Percentiles rank a stretch among this genome's conserved stretches.
Conservation (phyloP, 2,888 invertebrate species). For the Fragum whitleyi region DNA sequence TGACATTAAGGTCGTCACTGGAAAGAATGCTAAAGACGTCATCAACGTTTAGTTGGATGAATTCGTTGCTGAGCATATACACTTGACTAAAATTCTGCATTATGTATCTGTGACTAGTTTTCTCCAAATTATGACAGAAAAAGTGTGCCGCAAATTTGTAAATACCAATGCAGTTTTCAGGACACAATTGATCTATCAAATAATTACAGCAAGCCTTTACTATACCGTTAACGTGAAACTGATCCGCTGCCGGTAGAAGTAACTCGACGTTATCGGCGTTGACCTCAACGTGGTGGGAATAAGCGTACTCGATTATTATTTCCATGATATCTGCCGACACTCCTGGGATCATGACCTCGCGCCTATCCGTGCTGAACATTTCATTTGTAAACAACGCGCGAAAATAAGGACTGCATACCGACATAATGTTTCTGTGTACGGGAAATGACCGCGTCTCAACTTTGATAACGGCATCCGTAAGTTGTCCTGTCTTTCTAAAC, state of each 20-base stretch:
- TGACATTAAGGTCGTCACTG: slow-evolving; percentile 83
- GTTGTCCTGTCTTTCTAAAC: slow-evolving; percentile 92
- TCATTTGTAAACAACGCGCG: slow-evolving; percentile 94
- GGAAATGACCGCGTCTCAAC: slow-evolving; percentile 93
- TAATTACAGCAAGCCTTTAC: slow-evolving; percentile 93
- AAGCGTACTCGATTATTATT: slow-evolving; percentile 93
- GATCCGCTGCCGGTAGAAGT: slow-evolving; percentile 92
- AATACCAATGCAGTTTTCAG: slow-evolving; percentile 93
- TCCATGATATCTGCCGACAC: slow-evolving; percentile 92
- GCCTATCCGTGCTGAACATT: slow-evolving; percentile 84
- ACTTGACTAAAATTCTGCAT: slow-evolving; percentile 86
- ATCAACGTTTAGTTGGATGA: slow-evolving; percentile 86
- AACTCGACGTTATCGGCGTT: slow-evolving; percentile 91
- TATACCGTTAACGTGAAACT: slow-evolving; percentile 93
- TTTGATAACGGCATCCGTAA: slow-evolving; percentile 94
- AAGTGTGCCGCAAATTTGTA: slow-evolving; percentile 92
- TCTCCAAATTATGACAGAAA: slow-evolving; percentile 90
- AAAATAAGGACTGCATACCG: slow-evolving; percentile 95
- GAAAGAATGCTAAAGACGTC: slow-evolving; percentile 75
- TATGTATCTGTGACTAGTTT: slow-evolving; percentile 89
- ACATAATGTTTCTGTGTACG: slow-evolving; percentile 89
- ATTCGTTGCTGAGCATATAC: slow-evolving; percentile 77
- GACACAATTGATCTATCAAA: slow-evolving; percentile 89
- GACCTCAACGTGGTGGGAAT: slow-evolving; percentile 91
- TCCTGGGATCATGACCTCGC: slow-evolving; percentile 76